Evolutionary conservation across 2,888 invertebrate genomes (phyloP).

Genomic region (Pardosa pseudoannulata): DNA sequence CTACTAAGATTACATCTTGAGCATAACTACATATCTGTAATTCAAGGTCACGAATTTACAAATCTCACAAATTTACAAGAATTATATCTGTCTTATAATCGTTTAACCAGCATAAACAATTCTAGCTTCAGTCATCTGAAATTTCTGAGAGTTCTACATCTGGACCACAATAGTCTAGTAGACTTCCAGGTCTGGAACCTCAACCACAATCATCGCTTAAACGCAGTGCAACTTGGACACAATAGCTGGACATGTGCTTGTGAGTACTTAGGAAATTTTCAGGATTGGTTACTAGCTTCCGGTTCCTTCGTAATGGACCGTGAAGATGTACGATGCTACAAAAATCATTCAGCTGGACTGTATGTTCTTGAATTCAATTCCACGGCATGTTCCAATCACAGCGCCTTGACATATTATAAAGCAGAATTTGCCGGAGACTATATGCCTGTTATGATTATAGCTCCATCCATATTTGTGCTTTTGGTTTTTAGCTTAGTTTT

Average conservation of each 20-base stretch:
- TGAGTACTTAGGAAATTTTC: conserved; percentile 86
- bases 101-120: conserved; percentile 84
- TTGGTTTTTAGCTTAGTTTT: conserved; percentile 84
- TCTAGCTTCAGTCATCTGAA: conserved; percentile 84
- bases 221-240: conserved; percentile 84
- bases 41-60: conserved; percentile 89
- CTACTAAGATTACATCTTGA: conserved; percentile 86
- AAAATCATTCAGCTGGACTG: conserved; percentile 71
- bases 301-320: conserved; percentile 80
- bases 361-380: conserved; percentile 74
- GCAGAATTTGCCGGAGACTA: conserved; percentile 87
- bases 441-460: conserved; percentile 85
- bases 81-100: conserved; percentile 86
- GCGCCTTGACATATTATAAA: conserved; percentile 79
- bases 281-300: conserved; percentile 86
- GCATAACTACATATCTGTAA: conserved; percentile 83
- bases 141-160: conserved; percentile 82
- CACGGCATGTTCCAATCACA: conserved; percentile 74
- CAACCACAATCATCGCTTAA: conserved; percentile 80
- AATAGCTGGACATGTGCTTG: conserved; percentile 92
- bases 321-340: conserved; percentile 71
- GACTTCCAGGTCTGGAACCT: conserved; percentile 84
- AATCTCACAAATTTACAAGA: conserved; percentile 85
- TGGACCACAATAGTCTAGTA: conserved; percentile 85
- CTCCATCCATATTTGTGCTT: conserved; percentile 84